A percentile compares a stretch with the other conserved stretches of the same genome.
Conservation (phyloP, 2,888 invertebrate species). For the Ophonus ardosiacus region DNA sequence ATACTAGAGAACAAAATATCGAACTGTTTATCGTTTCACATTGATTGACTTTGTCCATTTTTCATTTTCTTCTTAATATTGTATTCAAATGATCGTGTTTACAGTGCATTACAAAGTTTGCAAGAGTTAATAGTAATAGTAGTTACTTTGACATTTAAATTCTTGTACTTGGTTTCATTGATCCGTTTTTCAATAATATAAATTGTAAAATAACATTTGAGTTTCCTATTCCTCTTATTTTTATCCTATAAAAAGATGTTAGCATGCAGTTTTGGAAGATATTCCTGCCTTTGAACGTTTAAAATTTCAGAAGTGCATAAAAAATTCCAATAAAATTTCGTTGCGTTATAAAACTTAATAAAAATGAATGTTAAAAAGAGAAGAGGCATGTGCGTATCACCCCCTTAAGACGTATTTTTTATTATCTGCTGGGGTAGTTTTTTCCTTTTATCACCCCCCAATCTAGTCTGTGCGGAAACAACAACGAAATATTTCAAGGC, state of each 20-base stretch:
- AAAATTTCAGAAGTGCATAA: constrained; percentile 40
- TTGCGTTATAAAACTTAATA: constrained; percentile 46
- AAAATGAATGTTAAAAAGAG: constrained; percentile 50
- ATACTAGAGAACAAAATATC: too few species aligned
- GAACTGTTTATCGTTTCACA: too few species aligned
- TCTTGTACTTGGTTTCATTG: too few species aligned
- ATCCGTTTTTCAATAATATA: not conserved
- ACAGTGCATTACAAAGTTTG: too few species aligned
- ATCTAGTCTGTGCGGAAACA: constrained; percentile 29
- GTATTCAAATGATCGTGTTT: too few species aligned
- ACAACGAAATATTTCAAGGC: constrained; percentile 43
- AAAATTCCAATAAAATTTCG: constrained; percentile 42
- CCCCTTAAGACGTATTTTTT: constrained; percentile 51
- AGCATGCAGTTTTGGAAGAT: not conserved
- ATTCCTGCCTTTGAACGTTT: constrained; percentile 23
- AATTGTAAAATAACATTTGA: not conserved
- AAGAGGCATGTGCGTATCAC: constrained; percentile 39
- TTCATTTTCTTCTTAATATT: too few species aligned
- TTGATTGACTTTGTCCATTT: too few species aligned
- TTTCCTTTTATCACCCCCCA: constrained; percentile 17
- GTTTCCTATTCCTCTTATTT: not conserved
- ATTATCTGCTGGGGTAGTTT: constrained; percentile 39
- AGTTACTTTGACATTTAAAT: too few species aligned
- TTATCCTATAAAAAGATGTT: not conserved
- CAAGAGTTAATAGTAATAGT: too few species aligned